Base-by-base conservation (phyloP, 2,888 invertebrate genomes). In the Amphiduros pacificus region DNA sequence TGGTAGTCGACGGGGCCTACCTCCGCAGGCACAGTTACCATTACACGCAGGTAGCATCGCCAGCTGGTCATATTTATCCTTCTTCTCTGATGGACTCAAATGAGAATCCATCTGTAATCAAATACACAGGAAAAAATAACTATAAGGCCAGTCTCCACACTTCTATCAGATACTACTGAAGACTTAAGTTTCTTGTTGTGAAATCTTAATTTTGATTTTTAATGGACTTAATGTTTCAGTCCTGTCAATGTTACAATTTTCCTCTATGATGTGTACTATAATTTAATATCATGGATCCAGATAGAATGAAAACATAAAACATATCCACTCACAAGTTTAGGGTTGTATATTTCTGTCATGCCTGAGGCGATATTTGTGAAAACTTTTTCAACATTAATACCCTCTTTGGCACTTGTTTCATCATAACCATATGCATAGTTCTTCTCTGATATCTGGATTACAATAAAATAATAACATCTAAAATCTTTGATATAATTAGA, bases 21-120 rank as follows among this genome's bases (percentile, higher is more conserved):
- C 44, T 22, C 44, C 44, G 22, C 44, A 44, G 22, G 44, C 44
- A 44, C 44, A 44, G 44, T 44, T 44, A n/a, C 44, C 44, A 44
- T 44, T 44, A 44, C 44, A 44, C 6, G 6, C n/a, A 17, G 9
- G n/a, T 5, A 44, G 20, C 44, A 22, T 44, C 4, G 44, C 5
- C 44, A 44, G n/a, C 44, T 44, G 44, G 22, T 44, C 44, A 44
- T 44, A 44, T 17, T 44, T 44, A n/a, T 44, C 44, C 6, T 20
- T n/a, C n/a, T 44, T 44, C 22, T 44, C 44, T 6, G 9, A 20
- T n/a, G 44, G 44, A 44, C 44, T 44, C 44, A 44, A 20, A 22
- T 44, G 22, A 22, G 44, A 44, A 44, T 44, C 44, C 44, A 44
- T 44, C 44, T 44, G 44, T 4, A 44, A 44, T n/a, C n/a, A n/a